Evolutionary conservation across 1,140 invertebrate genomes (phyloP).

Genomic region (Holcopasites calliopsidis): DNA sequence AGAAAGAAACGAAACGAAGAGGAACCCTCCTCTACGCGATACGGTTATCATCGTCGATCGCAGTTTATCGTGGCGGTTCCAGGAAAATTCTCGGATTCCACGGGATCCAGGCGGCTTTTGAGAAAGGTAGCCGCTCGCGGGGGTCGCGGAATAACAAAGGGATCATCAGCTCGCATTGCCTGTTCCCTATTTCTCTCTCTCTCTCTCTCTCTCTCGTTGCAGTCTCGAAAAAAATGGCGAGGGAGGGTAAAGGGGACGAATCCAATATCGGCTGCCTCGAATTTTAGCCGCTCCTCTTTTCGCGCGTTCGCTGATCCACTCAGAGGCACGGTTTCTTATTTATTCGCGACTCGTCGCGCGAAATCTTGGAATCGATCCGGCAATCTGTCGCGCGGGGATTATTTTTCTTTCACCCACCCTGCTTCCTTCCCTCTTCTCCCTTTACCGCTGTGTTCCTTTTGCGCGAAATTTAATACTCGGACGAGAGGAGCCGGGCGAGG

Average conservation of each 20-base stretch:
- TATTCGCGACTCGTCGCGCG: neutral
- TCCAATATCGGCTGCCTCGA: conserved; percentile 32
- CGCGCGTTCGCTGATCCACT: neutral
- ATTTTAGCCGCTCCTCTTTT: conserved; percentile 11
- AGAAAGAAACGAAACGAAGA: neutral
- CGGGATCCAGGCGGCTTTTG: conserved; percentile 5
- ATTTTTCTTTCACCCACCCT: neutral
- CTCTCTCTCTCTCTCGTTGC: neutral
- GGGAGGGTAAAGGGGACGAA: neutral
- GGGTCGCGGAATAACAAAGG: conserved; percentile 32
- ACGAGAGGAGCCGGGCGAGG: neutral
- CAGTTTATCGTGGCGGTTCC: conserved; percentile 11
- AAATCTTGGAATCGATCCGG: neutral
- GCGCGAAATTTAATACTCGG: conserved; percentile 21
- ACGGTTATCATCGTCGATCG: conserved; percentile 36
- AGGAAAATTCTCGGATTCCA: conserved; percentile 28
- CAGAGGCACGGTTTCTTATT: conserved; percentile 4
- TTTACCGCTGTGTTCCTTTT: neutral
- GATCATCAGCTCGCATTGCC: conserved; percentile 15
- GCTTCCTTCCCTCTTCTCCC: too few relatives aligned
- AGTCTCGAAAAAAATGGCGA: too few relatives aligned
- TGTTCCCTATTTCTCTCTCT: too few relatives aligned
- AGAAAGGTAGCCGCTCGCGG: conserved; percentile 6
- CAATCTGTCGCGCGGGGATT: conserved; percentile 11
- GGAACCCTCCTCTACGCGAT: neutral